Conservation (phyloP, 2,113 vertebrate species). For the Hipposideros armiger region DNA sequence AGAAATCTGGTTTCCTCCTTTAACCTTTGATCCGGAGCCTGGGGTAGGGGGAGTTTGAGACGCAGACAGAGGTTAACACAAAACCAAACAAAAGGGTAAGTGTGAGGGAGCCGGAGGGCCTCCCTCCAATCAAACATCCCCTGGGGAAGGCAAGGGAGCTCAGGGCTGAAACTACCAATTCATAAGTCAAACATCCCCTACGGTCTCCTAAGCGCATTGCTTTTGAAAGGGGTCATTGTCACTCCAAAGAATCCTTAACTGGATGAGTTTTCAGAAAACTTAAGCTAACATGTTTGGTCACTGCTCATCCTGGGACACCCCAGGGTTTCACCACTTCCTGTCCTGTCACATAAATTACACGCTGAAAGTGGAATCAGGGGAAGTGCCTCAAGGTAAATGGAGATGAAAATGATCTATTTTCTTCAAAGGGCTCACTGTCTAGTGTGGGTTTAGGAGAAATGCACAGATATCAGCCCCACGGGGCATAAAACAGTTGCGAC, state of each 20-base stretch:
- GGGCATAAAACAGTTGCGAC: rapidly evolving
- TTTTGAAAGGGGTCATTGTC: slow-evolving; percentile 4
- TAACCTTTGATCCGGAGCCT: background rate
- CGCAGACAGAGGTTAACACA: background rate
- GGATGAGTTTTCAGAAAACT: background rate
- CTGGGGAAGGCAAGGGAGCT: too few species aligned
- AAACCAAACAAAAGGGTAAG: background rate
- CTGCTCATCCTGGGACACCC: background rate
- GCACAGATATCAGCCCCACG: background rate
- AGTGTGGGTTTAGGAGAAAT: background rate
- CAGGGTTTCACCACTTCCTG: background rate
- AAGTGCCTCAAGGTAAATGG: background rate
- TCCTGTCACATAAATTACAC: background rate
- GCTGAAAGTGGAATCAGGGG: background rate
- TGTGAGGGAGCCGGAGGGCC: background rate
- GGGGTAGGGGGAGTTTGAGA: background rate
- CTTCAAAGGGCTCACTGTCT: background rate
- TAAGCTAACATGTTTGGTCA: background rate
- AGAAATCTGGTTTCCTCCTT: background rate
- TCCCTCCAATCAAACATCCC: background rate
- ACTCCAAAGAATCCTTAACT: background rate
- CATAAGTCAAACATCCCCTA: background rate
- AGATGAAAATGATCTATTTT: background rate
- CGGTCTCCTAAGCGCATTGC: background rate
- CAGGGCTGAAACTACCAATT: background rate